Percentiles rank a stretch among this genome's conserved stretches.
These are phyloP conservation scores for Rhyacichthys aspro DNA, from an alignment of 2,797 vertebrate species.

Conservation along the genomic window DNA sequence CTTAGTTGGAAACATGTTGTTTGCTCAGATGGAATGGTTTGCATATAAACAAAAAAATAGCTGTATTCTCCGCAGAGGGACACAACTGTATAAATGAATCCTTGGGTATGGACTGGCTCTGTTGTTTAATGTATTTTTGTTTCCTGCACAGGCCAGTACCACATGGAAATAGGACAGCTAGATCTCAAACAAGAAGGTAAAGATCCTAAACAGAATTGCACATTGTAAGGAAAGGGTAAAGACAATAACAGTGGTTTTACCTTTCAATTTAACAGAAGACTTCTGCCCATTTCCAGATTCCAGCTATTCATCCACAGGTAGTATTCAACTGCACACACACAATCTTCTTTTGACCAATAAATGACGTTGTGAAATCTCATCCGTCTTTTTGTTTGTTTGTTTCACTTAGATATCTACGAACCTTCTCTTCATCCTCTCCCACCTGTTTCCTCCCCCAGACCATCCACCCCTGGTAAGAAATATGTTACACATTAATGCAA, in stretches of 20 bases:
- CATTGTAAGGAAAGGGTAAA: neutral
- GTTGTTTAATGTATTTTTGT: neutral
- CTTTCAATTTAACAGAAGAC: slow-evolving; percentile 58
- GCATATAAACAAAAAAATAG: neutral
- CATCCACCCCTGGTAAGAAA: slow-evolving; percentile 74
- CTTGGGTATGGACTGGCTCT: neutral
- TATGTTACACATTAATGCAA: neutral
- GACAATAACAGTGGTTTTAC: neutral
- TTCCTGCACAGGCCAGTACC: slow-evolving; percentile 57
- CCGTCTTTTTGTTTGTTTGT: neutral
- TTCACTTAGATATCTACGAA: slow-evolving; percentile 74
- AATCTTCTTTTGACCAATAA: neutral
- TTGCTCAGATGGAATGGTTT: neutral
- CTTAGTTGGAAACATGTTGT: no score
- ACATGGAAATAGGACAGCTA: slow-evolving; percentile 61
- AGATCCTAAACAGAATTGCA: slow-evolving; percentile 8
- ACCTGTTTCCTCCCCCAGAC: slow-evolving; percentile 61
- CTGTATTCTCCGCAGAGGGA: neutral
- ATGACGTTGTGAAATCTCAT: neutral
- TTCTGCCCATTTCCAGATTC: slow-evolving; percentile 76
- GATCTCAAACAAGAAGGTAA: slow-evolving; percentile 73
- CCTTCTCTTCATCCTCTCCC: slow-evolving; percentile 47
- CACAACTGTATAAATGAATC: no score
- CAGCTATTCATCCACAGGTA: slow-evolving; percentile 74
- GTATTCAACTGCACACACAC: neutral